These are phyloP conservation scores for Seira musarum DNA, from an alignment of 2,888 invertebrate species.

Conservation along the genomic window DNA sequence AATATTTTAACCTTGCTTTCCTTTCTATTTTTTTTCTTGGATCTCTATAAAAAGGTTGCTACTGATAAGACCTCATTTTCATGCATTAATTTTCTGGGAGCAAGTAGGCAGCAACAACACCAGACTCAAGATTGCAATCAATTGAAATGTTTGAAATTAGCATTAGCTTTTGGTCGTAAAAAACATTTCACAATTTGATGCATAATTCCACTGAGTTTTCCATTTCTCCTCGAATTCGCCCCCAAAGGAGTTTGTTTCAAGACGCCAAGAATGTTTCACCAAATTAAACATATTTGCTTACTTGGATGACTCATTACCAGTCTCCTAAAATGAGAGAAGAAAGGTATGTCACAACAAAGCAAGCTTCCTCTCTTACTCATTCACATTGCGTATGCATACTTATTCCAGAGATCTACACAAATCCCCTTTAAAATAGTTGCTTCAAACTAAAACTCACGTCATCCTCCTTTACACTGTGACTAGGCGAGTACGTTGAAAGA, in stretches of 20 bases:
- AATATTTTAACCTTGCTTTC: constrained; percentile 12
- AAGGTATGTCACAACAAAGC: constrained; percentile 35
- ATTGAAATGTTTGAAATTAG: constrained; percentile 43
- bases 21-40: constrained; percentile 17
- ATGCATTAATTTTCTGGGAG: background rate
- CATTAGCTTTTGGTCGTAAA: constrained; percentile 50
- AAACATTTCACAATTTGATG: constrained; percentile 37
- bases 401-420: constrained; percentile 37
- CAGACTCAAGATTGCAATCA: constrained; percentile 48
- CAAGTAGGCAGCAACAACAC: constrained; percentile 26
- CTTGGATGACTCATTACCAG: constrained; percentile 46
- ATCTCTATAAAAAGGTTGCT: constrained; percentile 1
- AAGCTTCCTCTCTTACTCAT: constrained; percentile 25
- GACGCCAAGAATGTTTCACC: background rate
- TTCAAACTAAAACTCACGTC: constrained; percentile 38
- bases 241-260: background rate
- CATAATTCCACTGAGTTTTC: too few relatives aligned
- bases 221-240: background rate
- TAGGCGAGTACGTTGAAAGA: constrained; percentile 47
- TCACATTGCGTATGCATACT: too few relatives aligned
- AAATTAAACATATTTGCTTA: background rate
- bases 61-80: background rate
- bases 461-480: background rate
- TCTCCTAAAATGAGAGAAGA: constrained; percentile 14
- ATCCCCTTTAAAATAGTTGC: background rate